A percentile compares a stretch with the other conserved stretches of the same genome.
These are phyloP conservation scores for Manis pentadactyla DNA, from an alignment of 2,797 vertebrate genomes.

Conservation along the genomic window DNA sequence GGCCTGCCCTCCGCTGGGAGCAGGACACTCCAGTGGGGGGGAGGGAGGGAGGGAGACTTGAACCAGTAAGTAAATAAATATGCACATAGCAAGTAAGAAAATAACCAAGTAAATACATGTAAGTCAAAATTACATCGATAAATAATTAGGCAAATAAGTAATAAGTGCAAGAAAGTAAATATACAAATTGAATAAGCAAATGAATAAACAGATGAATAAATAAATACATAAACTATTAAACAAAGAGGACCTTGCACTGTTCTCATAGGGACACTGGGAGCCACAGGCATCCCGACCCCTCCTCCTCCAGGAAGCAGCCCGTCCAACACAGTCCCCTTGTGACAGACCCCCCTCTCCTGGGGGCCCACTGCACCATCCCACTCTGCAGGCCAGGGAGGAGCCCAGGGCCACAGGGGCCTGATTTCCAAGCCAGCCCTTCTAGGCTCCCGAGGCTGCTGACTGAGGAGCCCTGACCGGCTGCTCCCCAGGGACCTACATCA, in stretches of 20 bases:
- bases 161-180: not conserved
- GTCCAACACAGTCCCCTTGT: too few species aligned
- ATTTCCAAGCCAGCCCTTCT: too few species aligned
- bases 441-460: not conserved
- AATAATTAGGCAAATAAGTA: not conserved
- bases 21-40: fast-evolving
- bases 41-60: too few species aligned
- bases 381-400: too few species aligned
- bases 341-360: too few species aligned
- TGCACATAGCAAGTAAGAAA: not conserved
- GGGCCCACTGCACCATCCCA: too few species aligned
- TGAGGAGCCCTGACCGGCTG: fast-evolving
- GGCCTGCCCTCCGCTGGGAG: too few species aligned
- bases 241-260: not conserved
- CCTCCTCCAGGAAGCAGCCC: not conserved
- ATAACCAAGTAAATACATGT: not conserved
- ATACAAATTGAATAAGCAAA: not conserved
- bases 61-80: not conserved
- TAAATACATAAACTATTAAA: not conserved
- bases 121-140: too few species aligned
- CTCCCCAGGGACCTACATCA: not conserved
- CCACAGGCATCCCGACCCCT: too few species aligned
- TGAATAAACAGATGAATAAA: not conserved
- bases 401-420: too few species aligned
- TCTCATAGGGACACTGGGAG: not conserved